These are phyloP conservation scores for Silurus meridionalis DNA, from an alignment of 2,113 vertebrate species.

Conservation along the genomic window DNA sequence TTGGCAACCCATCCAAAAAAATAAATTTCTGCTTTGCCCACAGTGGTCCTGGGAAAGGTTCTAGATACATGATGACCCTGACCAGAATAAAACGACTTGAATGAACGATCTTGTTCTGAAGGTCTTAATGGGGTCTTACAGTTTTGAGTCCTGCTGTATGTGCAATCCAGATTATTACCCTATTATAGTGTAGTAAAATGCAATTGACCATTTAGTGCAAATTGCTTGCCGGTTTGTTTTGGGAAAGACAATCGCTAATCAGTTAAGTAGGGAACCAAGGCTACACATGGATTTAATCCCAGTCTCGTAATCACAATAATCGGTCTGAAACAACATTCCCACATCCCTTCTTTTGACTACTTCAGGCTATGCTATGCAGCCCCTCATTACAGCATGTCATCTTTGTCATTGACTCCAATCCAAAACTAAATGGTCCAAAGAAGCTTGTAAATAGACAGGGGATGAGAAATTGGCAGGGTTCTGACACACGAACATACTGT, in stretches of 20 bases:
- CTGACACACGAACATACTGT: constrained; percentile 32
- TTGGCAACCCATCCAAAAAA: background rate
- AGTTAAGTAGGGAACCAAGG: constrained; percentile 27
- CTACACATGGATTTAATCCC: constrained; percentile 51
- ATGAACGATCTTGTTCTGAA: constrained; percentile 14
- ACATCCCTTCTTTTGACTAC: constrained; percentile 17
- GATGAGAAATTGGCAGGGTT: constrained; percentile 40
- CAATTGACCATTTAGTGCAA: constrained; percentile 7
- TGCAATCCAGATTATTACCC: constrained; percentile 31
- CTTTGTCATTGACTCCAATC: constrained; percentile 17
- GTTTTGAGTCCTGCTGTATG: constrained; percentile 13
- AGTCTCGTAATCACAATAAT: constrained; percentile 49
- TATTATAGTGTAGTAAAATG: constrained; percentile 28
- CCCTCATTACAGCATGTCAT: background rate
- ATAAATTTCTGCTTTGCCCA: background rate
- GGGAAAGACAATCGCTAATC: constrained; percentile 36
- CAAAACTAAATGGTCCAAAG: constrained; percentile 30
- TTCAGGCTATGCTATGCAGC: background rate
- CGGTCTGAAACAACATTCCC: constrained; percentile 46
- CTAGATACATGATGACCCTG: background rate
- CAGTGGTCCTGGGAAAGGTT: background rate
- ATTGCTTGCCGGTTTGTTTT: constrained; percentile 31
- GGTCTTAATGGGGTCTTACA: background rate
- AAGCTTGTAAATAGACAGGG: constrained; percentile 19
- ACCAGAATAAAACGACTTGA: background rate